These are phyloP conservation scores for Adelges cooleyi DNA, from an alignment of 1,140 invertebrate species.

Conservation along the genomic window DNA sequence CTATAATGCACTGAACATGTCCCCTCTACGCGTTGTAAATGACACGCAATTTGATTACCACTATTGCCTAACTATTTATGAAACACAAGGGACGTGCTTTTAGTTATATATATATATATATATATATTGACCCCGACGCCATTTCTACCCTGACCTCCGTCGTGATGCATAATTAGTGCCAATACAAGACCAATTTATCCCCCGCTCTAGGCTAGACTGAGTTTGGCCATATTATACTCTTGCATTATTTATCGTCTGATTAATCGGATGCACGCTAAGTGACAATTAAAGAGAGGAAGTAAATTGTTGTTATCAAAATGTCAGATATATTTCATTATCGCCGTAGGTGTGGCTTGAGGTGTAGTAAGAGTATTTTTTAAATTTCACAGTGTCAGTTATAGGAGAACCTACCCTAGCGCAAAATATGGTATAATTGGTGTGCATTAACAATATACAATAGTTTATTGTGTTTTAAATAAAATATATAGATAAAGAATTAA, in stretches of 20 bases:
- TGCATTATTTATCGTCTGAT: not conserved
- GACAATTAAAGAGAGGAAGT: too few species aligned
- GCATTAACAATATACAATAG: too few species aligned
- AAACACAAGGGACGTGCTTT: not conserved
- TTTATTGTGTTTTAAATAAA: too few species aligned
- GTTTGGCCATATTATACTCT: not conserved
- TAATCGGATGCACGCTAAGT: not conserved
- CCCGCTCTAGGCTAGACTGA: too few species aligned
- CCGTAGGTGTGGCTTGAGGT: too few species aligned
- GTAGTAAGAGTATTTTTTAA: too few species aligned
- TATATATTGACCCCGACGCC: not conserved
- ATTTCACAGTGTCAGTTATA: too few species aligned
- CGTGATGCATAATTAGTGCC: not conserved
- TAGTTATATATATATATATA: not conserved
- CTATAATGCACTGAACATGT: not conserved
- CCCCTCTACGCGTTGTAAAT: not conserved
- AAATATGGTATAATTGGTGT: too few species aligned
- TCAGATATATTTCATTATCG: too few species aligned
- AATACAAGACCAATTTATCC: not conserved
- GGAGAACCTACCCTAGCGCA: too few species aligned
- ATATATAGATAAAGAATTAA: too few species aligned
- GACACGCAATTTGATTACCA: constrained; percentile 3
- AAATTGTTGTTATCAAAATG: too few species aligned
- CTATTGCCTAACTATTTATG: not conserved
- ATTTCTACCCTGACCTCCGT: not conserved